phyloP scores from a whole-genome alignment of 2,888 invertebrate genomes.

The Ariolimax columbianus region DNA sequence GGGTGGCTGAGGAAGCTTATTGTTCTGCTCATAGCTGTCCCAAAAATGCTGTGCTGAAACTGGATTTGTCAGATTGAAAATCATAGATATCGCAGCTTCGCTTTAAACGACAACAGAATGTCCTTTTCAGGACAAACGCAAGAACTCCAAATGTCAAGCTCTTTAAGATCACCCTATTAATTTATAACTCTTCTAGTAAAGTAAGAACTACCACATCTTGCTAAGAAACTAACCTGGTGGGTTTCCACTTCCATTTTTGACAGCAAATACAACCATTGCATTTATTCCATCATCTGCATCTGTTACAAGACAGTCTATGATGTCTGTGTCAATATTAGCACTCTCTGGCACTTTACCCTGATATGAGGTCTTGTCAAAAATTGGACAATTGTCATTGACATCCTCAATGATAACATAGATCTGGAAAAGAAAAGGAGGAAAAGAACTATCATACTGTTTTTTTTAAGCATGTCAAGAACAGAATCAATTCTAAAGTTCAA shows the following conservation, averaged over 20 bases:
- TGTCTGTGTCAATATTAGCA: slow-evolving; percentile 86
- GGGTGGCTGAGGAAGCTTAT: too few species aligned
- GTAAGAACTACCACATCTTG: background rate
- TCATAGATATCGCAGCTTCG: too few species aligned
- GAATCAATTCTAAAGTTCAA: too few species aligned
- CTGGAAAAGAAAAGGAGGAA: slow-evolving; percentile 53
- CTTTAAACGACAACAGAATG: too few species aligned
- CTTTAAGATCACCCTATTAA: too few species aligned
- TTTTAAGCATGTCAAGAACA: background rate
- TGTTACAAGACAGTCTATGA: slow-evolving; percentile 88
- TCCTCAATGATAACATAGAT: slow-evolving; percentile 82
- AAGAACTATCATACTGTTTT: background rate
- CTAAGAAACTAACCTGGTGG: slow-evolving; percentile 39
- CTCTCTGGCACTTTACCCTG: slow-evolving; percentile 91
- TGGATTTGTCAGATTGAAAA: too few species aligned
- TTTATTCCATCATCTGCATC: slow-evolving; percentile 89
- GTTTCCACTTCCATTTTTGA: slow-evolving; percentile 78
- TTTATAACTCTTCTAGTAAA: too few species aligned
- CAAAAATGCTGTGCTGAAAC: too few species aligned
- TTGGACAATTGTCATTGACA: slow-evolving; percentile 92
- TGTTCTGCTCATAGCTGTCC: too few species aligned
- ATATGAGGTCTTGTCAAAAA: slow-evolving; percentile 86
- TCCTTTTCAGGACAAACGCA: too few species aligned
- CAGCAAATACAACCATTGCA: slow-evolving; percentile 87
- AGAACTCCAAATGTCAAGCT: too few species aligned